Evolutionary conservation across 2,888 invertebrate species (phyloP), one percentile per base, ranked within the genome.

Genomic region (Smittia aterrima): DNA sequence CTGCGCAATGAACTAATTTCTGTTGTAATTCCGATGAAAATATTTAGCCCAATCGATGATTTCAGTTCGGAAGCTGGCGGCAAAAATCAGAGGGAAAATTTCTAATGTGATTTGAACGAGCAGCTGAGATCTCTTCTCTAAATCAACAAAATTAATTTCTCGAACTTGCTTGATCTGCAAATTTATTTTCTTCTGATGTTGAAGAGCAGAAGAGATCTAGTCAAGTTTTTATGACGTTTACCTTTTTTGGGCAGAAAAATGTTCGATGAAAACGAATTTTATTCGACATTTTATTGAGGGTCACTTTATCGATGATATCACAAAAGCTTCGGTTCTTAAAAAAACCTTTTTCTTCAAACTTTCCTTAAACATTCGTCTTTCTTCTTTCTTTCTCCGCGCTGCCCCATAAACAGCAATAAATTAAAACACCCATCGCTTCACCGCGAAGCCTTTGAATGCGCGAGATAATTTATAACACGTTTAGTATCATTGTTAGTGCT

Each of bases 391-490:
- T 47, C 47, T 11, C 11, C 11, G 47, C 47, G 62, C 24, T 22
- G 62, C 62, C 25, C 62, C 62, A 64, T 64, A 64, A 64, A 64
- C 62, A 64, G 62, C 25, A 24, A 64, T 64, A 64, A 64, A 64
- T 64, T 64, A 58, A 58, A 58, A 58, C 58, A 22, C 22, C 53
- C 22, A 54, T 70, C 41, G 27, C 53, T 16, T 22, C 53, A 41
- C 32, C 54, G 20, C 27, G 25, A 24, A 53, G 16, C 53, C 11
- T 11, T 47, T 54, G 70, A 70, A 70, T 70, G 27, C 25, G 32
- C 32, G 54, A 70, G 70, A 70, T 70, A 70, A 70, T 70, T 70
- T 70, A 70, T 70, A 70, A 54, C 70, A 70, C 70, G 53, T 70
- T 70, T 70, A 54, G 70, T 70, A 70, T 70, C 70, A 70, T 70